Evolutionary conservation across 37 sponge, comb jelly and placozoan genomes (phyloP).

Genomic region (Bolinopsis microptera): DNA sequence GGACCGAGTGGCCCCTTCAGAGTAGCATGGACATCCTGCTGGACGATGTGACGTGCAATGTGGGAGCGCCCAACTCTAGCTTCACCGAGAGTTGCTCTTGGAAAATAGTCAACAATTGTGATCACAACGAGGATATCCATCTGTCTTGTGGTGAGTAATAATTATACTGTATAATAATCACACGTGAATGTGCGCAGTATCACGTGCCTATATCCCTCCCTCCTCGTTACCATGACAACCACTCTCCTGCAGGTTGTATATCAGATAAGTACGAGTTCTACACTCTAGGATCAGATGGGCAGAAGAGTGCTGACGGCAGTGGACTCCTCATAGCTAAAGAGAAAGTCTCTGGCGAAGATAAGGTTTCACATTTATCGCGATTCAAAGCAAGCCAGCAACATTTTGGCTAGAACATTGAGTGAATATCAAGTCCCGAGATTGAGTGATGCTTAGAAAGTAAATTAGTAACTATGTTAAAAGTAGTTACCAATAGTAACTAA

Average conservation of each 20-base stretch:
- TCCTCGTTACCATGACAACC: too few relatives aligned
- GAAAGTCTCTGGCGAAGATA: too few relatives aligned
- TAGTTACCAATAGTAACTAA: too few relatives aligned
- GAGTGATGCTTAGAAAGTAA: too few relatives aligned
- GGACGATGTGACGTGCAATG: background rate
- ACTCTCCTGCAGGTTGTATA: background rate
- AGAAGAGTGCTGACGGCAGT: background rate
- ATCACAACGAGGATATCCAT: slow-evolving; percentile 2
- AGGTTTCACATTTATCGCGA: too few relatives aligned
- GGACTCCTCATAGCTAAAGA: background rate
- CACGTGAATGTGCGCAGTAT: too few relatives aligned
- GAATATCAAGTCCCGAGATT: too few relatives aligned
- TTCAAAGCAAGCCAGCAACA: too few relatives aligned
- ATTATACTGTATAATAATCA: too few relatives aligned
- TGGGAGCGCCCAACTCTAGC: background rate
- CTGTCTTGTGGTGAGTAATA: background rate
- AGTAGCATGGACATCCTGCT: background rate
- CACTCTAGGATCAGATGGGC: background rate
- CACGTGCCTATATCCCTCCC: too few relatives aligned
- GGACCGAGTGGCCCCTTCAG: background rate
- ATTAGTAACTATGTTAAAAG: too few relatives aligned
- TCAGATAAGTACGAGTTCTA: background rate
- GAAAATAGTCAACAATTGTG: slow-evolving; percentile 5
- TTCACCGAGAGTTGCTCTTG: slow-evolving; percentile 15
- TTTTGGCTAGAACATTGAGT: too few relatives aligned